Percentiles rank a stretch among this genome's conserved stretches.
These are phyloP conservation scores for Mormyrops boulengeri DNA, from an alignment of 2,797 vertebrate genomes.

Conservation along the genomic window DNA sequence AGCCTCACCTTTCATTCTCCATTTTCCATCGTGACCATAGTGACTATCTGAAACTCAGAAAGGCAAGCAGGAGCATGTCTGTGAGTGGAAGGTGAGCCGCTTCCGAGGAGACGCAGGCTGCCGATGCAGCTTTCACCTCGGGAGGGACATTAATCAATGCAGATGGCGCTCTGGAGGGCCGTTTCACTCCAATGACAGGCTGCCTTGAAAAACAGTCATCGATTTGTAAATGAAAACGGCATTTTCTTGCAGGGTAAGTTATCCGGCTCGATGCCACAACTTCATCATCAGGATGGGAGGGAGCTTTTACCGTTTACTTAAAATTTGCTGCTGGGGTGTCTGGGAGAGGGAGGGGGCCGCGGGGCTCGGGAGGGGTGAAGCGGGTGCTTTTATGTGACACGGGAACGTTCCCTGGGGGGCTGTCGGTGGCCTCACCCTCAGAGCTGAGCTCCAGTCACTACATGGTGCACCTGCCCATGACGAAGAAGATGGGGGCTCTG, in stretches of 20 bases:
- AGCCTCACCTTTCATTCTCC: neutral
- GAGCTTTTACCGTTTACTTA: neutral
- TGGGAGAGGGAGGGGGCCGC: neutral
- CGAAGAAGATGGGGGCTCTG: slow-evolving; percentile 43
- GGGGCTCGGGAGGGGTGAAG: neutral
- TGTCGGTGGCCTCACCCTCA: slow-evolving; percentile 50
- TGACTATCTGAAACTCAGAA: neutral
- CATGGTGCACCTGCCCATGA: slow-evolving; percentile 35
- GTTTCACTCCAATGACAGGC: slow-evolving; percentile 9
- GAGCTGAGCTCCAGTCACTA: slow-evolving; percentile 38
- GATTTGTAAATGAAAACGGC: slow-evolving; percentile 16
- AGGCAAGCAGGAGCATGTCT: neutral
- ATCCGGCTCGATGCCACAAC: neutral
- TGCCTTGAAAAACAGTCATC: slow-evolving; percentile 10
- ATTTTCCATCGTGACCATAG: neutral
- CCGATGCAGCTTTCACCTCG: neutral
- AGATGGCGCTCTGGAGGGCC: neutral
- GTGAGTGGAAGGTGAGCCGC: neutral
- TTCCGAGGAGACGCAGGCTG: neutral
- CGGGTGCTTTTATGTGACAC: neutral
- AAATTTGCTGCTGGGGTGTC: neutral
- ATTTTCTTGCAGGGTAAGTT: slow-evolving; percentile 11
- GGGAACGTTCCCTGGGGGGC: neutral
- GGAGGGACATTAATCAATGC: slow-evolving; percentile 23
- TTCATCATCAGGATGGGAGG: neutral